Base-by-base conservation (phyloP, 2,113 vertebrate genomes). In the Rhagologus leucostigma region DNA sequence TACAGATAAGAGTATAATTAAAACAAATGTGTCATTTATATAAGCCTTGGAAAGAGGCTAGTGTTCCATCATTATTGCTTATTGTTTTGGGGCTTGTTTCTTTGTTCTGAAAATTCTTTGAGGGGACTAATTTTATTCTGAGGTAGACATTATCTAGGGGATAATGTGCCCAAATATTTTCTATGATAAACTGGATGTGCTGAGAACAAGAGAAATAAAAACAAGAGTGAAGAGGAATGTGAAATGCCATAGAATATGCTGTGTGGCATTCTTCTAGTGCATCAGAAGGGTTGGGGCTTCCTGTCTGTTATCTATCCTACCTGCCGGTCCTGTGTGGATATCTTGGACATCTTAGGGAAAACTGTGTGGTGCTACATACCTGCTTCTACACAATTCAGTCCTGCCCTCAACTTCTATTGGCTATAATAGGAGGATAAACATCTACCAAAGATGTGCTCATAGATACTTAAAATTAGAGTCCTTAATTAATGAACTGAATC, bases 331-430 rank as follows among this genome's bases (percentile, higher is more conserved):
- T 32, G 6, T 64, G 9, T 77, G 13, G 11, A 44, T 53, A 3
- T 23, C 47, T 73, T 33, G n/a, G 16, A 39, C 27, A 35, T n/a
- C 19, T 69, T 27, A 49, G 32, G 55, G 37, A 84, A 86, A 67
- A 62, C 13, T 4, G 0, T 2, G 0, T 64, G 5, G 3, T 57
- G 35, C 11, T 84, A 21, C 10, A 10, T 21, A 46, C 5, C 17
- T 59, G 8, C 21, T 92, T 67, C 69, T 50, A 60, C 24, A 56
- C 14, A 71, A 9, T 5, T 65, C 30, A 29, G 5, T 76, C 17
- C 27, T 42, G 30, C n/a, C 15, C 11, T 84, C 16, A 65, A 13
- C 0, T 42, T 89, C 33, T 65, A 7, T 10, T 67, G 16, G 35
- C 17, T 78, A 5, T 42, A 71, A 18, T 2, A 57, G 15, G 23